These are phyloP conservation scores for Pholis gunnellus DNA, from an alignment of 2,113 vertebrate genomes.

Conservation along the genomic window DNA sequence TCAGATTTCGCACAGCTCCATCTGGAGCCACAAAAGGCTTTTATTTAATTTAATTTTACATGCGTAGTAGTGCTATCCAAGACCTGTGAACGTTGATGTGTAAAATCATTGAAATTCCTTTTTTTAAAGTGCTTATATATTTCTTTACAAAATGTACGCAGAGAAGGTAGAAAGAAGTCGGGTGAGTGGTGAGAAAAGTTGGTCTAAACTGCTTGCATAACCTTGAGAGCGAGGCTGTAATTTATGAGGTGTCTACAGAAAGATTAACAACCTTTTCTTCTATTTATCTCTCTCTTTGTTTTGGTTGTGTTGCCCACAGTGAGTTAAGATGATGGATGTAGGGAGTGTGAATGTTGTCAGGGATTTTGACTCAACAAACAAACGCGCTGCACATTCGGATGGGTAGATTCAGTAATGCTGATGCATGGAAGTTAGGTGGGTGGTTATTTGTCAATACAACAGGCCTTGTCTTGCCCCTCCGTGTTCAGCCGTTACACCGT, in stretches of 20 bases:
- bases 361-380: conserved; percentile 52
- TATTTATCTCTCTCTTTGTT: conserved; percentile 64
- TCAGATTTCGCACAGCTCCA: background rate
- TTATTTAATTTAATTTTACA: background rate
- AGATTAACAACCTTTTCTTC: conserved; percentile 67
- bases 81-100: background rate
- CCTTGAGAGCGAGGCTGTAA: conserved; percentile 42
- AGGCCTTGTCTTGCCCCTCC: conserved; percentile 69
- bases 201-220: conserved; percentile 20
- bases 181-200: conserved; percentile 19
- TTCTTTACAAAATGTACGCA: conserved; percentile 35
- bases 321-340: conserved; percentile 69
- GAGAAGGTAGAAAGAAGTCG: background rate
- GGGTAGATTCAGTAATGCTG: conserved; percentile 55
- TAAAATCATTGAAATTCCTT: background rate
- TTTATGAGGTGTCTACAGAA: conserved; percentile 60
- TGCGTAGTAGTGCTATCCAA: background rate
- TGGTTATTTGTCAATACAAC: conserved; percentile 74
- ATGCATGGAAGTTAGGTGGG: conserved; percentile 62
- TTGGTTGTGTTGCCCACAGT: conserved; percentile 42
- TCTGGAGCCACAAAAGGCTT: background rate
- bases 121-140: conserved; percentile 12
- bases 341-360: conserved; percentile 57
- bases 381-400: conserved; percentile 53
- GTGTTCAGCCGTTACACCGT: conserved; percentile 50